Evolutionary conservation across 2,113 vertebrate genomes (phyloP), one percentile per base, ranked within the genome.

Genomic region (Mola mola): DNA sequence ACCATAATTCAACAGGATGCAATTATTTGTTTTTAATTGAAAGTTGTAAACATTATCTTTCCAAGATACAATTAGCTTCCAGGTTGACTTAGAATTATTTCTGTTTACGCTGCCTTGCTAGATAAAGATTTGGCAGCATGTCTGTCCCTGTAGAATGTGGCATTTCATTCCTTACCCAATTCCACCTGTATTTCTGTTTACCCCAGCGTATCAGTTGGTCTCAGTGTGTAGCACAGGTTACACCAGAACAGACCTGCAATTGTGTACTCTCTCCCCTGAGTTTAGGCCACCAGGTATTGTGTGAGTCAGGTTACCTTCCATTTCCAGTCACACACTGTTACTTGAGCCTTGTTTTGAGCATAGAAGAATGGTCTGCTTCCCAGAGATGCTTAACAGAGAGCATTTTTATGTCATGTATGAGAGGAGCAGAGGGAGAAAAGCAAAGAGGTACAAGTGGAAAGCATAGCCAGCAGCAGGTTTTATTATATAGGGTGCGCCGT

Each of bases 251-350:
- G 87, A 84, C 49, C 26, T 46, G 29, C 55, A 43, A 92, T 91
- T 92, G 90, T 92, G 59, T 29, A 20, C 37, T 38, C 58, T 66
- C 56, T 2, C 65, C 75, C 84, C 61, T 1, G 31, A 79, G 72
- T 61, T 62, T 50, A 46, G 78, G 78, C 77, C 84, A 77, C 75
- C 62, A 64, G 73, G 75, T 75, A 53, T 65, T 41, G 38, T 72
- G 66, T 83, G 89, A 83, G 67, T 91, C 90, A 24, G 83, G 83
- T 92, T 92, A 90, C 90, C 55, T 36, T 40, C 59, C 59, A 79
- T 68, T 77, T 53, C 47, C 47, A 64, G 74, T 61, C 78, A 38
- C 50, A 38, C 62, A 9, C 56, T 73, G 90, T 88, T 85, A 93
- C 83, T 87, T 75, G 89, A 91, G 81, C 84, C 71, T 50, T 2